These are phyloP conservation scores for Lamprologus lemairii DNA, from an alignment of 2,113 vertebrate species.

Conservation along the genomic window DNA sequence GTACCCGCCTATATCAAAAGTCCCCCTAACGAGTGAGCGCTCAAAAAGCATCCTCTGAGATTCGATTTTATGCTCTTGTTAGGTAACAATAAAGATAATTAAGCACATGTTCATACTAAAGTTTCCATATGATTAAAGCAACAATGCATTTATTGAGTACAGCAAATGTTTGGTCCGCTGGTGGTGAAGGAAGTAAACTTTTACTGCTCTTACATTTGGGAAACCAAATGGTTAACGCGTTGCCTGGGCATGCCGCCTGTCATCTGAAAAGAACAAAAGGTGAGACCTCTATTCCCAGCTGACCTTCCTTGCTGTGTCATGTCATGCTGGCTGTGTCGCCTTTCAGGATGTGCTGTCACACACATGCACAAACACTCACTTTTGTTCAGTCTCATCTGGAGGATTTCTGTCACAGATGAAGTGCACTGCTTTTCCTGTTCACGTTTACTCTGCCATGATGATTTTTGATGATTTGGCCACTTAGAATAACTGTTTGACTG, in stretches of 20 bases:
- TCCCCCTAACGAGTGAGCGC: neutral
- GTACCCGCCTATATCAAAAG: neutral
- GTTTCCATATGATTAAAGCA: neutral
- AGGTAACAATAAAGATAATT: neutral
- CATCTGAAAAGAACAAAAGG: slow-evolving; percentile 43
- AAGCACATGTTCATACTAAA: neutral
- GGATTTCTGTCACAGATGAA: neutral
- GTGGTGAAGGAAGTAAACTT: neutral
- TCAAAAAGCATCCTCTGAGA: neutral
- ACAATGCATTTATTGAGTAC: neutral
- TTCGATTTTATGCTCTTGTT: slow-evolving; percentile 5
- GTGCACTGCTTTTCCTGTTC: neutral
- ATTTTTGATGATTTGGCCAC: neutral
- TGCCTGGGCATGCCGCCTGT: neutral
- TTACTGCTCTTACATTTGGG: neutral
- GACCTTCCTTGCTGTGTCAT: neutral
- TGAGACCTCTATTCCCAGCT: neutral
- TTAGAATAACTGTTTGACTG: neutral
- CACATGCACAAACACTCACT: neutral
- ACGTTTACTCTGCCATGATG: neutral
- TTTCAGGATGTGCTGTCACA: neutral
- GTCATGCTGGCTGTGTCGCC: neutral
- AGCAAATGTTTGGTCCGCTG: neutral
- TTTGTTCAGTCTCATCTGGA: neutral
- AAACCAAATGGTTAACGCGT: neutral